These are phyloP conservation scores for Coluber constrictor DNA, from an alignment of 2,797 vertebrate species.

Conservation along the genomic window DNA sequence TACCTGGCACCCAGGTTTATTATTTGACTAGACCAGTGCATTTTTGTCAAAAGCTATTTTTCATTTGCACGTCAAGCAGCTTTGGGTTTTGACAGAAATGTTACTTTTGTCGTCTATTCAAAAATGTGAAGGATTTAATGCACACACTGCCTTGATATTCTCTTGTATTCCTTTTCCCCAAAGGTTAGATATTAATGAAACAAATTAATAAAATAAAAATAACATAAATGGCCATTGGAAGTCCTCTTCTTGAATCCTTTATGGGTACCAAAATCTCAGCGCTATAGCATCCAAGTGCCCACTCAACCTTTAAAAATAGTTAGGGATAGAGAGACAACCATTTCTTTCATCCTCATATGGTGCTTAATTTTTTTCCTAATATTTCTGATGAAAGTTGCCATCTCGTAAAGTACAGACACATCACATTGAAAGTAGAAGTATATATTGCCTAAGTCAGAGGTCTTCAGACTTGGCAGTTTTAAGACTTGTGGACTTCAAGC, in stretches of 20 bases:
- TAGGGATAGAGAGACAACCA: too few relatives aligned
- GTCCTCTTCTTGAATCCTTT: neutral
- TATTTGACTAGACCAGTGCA: neutral
- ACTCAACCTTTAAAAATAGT: neutral
- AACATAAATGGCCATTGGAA: neutral
- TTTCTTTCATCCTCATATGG: neutral
- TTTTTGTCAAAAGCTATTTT: constrained; percentile 14
- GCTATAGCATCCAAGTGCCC: neutral
- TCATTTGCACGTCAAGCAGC: neutral
- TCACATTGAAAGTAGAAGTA: neutral
- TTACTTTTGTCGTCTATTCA: neutral
- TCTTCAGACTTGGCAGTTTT: too few relatives aligned
- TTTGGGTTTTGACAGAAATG: neutral
- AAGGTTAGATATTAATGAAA: neutral
- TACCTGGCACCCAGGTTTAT: neutral
- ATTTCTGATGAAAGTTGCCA: neutral
- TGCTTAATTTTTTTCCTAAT: neutral
- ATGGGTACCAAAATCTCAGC: neutral
- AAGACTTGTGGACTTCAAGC: too few relatives aligned
- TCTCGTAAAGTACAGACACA: neutral
- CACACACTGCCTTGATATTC: neutral
- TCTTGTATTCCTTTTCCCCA: neutral
- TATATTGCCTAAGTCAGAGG: neutral
- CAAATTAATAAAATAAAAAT: neutral
- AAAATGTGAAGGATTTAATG: neutral